These are phyloP conservation scores for Drosophila macrospina DNA, from an alignment of 2,888 invertebrate genomes.

Conservation along the genomic window DNA sequence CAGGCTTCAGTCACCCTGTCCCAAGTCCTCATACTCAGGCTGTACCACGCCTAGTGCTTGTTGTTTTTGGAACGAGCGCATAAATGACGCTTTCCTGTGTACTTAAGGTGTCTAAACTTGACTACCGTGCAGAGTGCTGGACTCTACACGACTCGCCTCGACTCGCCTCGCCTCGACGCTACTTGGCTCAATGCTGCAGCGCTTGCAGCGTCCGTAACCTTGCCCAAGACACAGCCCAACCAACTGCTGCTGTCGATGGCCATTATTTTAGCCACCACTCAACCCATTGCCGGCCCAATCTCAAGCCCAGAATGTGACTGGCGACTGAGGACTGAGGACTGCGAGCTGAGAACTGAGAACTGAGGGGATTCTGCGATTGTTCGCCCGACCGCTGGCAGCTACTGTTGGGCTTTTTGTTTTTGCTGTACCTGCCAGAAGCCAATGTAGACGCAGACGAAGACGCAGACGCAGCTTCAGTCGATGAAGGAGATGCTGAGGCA, in stretches of 20 bases:
- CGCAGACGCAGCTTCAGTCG: constrained; percentile 14
- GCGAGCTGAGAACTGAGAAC: not conserved
- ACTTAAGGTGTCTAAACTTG: constrained; percentile 82
- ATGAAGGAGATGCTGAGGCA: constrained; percentile 4
- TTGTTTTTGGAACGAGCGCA: constrained; percentile 74
- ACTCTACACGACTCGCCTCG: not conserved
- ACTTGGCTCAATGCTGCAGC: constrained; percentile 19
- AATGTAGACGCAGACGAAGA: constrained; percentile 29
- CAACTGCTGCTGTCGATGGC: constrained; percentile 64
- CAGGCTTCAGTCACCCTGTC: constrained; percentile 22
- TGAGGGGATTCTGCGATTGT: not conserved
- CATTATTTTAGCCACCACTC: constrained; percentile 71
- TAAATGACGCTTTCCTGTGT: constrained; percentile 81
- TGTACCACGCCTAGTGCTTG: constrained; percentile 70
- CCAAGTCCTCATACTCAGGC: constrained; percentile 1
- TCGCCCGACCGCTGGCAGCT: constrained; percentile 29
- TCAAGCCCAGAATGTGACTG: constrained; percentile 20
- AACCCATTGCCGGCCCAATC: constrained; percentile 24
- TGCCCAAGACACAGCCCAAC: constrained; percentile 64
- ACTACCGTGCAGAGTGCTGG: constrained; percentile 65
- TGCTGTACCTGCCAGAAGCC: constrained; percentile 67
- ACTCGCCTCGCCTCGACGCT: constrained; percentile 4
- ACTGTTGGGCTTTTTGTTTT: constrained; percentile 75
- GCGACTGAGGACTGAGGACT: constrained; percentile 3
- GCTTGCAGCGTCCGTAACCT: constrained; percentile 62